Evolutionary conservation across 2,113 vertebrate species (phyloP).

Genomic region (Ophiodon elongatus): DNA sequence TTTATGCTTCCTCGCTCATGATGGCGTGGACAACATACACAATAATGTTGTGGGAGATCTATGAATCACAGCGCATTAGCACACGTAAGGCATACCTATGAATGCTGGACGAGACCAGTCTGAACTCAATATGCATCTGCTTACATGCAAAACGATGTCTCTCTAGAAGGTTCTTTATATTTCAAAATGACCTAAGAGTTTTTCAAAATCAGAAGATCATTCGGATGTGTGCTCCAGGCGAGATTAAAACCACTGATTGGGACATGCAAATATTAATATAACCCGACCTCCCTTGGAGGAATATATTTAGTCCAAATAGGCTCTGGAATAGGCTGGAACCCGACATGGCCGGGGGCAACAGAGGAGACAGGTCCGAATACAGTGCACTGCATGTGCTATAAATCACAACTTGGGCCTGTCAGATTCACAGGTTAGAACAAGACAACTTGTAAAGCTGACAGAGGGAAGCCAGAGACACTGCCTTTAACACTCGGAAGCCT

Average conservation of each 20-base stretch:
- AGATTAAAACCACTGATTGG: not conserved
- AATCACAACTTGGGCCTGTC: constrained; percentile 19
- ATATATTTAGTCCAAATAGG: not conserved
- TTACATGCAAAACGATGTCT: not conserved
- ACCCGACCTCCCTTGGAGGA: not conserved
- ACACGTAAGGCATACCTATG: not conserved
- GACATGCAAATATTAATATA: not conserved
- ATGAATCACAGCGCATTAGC: not conserved
- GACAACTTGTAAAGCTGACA: constrained; percentile 26
- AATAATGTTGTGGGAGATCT: not conserved
- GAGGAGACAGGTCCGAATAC: not conserved
- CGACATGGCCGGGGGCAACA: not conserved
- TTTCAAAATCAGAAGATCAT: not conserved
- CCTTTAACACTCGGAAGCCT: not conserved
- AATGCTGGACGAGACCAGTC: not conserved
- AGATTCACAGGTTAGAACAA: constrained; percentile 14
- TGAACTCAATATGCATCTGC: not conserved
- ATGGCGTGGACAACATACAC: too few species aligned
- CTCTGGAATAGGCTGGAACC: not conserved
- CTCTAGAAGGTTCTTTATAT: not conserved
- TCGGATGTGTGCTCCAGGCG: not conserved
- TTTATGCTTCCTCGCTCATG: too few species aligned
- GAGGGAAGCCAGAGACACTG: constrained; percentile 15
- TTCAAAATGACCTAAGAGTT: not conserved
- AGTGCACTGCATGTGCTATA: not conserved